A percentile compares a stretch with the other conserved stretches of the same genome.
Evolutionary conservation across 2,888 invertebrate species (phyloP).

Genomic region (Eudasyphora cyanicolor): DNA sequence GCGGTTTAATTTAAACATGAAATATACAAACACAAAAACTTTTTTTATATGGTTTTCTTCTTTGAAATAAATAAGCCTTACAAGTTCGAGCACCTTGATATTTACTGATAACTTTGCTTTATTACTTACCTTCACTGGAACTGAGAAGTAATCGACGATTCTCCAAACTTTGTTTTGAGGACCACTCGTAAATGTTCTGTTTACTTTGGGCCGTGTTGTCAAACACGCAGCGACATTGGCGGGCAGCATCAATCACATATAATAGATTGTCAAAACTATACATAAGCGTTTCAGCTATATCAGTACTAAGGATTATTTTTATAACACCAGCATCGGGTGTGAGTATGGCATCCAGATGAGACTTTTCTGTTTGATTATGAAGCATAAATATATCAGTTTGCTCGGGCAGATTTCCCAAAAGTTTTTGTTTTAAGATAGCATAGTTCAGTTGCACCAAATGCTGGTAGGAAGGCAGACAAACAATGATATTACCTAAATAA

Average conservation of each 20-base stretch:
- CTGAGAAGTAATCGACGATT: conserved; percentile 83
- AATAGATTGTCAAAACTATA: conserved; percentile 94
- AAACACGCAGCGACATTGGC: conserved; percentile 58
- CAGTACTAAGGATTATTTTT: conserved; percentile 94
- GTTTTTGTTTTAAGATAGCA: conserved; percentile 78
- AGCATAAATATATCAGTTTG: conserved; percentile 78
- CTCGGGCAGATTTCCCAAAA: conserved; percentile 75
- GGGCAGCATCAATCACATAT: conserved; percentile 92
- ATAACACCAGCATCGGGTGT: conserved; percentile 82
- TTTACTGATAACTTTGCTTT: no score
- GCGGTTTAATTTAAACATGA: no score
- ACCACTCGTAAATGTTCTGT: conserved; percentile 83
- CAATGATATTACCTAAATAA: conserved; percentile 87
- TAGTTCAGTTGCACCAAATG: conserved; percentile 90
- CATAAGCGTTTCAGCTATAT: conserved; percentile 95
- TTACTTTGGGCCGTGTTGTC: conserved; percentile 59
- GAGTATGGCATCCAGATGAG: conserved; percentile 89
- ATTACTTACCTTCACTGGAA: conserved; percentile 52
- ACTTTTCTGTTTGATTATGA: conserved; percentile 93
- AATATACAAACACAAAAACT: no score
- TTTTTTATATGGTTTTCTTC: no score
- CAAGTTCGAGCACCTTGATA: no score
- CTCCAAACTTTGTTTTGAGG: conserved; percentile 83
- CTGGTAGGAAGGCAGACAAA: conserved; percentile 95
- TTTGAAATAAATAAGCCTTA: no score